Conservation (phyloP, 2,888 invertebrate genomes). For the Synergus gifuensis region DNA sequence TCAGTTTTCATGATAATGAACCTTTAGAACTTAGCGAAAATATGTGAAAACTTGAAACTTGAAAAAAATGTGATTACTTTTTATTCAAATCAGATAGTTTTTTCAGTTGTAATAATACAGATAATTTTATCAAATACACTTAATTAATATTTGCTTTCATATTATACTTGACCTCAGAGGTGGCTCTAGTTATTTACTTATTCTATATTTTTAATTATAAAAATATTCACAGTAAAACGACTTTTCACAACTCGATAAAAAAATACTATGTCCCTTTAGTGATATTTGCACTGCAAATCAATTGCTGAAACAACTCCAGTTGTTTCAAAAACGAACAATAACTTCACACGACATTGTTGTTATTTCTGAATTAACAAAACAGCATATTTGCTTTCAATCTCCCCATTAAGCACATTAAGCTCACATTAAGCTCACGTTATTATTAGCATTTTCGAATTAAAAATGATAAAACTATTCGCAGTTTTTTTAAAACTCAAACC, state of each 20-base stretch:
- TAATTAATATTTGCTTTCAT: not conserved
- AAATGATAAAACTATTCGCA: not conserved
- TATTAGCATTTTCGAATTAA: not conserved
- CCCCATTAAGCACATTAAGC: not conserved
- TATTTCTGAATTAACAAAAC: too few relatives aligned
- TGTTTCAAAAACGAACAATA: too few relatives aligned
- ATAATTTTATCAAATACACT: not conserved
- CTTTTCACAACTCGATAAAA: not conserved
- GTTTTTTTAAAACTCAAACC: not conserved
- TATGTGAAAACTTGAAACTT: too few relatives aligned
- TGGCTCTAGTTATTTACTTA: not conserved
- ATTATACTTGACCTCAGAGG: not conserved
- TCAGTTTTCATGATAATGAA: not conserved
- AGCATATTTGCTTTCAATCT: too few relatives aligned
- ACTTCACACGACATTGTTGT: too few relatives aligned
- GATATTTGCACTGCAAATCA: not conserved
- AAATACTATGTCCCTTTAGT: not conserved
- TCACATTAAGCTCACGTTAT: not conserved
- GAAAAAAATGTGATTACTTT: not conserved
- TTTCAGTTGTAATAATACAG: not conserved
- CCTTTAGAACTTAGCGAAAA: too few relatives aligned
- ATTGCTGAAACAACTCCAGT: not conserved
- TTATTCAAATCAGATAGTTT: not conserved
- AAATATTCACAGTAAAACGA: not conserved
- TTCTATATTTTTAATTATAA: conserved; percentile 19